Base-by-base conservation (phyloP, 37 sponge, comb jelly and placozoan species). In the Aphrocallistes beatrix region DNA sequence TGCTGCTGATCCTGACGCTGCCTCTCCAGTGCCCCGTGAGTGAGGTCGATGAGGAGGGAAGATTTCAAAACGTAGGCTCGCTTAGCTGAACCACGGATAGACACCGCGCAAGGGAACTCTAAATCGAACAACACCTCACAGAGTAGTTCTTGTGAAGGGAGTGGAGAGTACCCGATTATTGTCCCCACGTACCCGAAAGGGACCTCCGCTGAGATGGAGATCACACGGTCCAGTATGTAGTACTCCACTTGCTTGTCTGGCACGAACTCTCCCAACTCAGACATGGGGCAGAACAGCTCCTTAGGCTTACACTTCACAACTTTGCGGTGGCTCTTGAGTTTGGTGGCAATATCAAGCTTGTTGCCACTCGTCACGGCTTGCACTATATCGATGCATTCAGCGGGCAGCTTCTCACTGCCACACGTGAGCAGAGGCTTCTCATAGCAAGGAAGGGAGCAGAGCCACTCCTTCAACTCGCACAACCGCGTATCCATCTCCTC, bases 51-150 rank as follows among this genome's bases (percentile, higher is more conserved):
- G 39, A 96, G 89, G 32, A 90, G 89, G 37, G 88, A 89, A 38
- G 94, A 50, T 0, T 87, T 88, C 48, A 94, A 85, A 9, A 85
- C 85, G 84, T 96, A 94, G 37, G 89, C 95, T 82, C 90, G 81
- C 48, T 88, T 88, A 38, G 88, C 51, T 23, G 89, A 86, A 60
- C 90, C 89, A 1, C 91, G 84, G 1, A 90, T 38, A 13, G 90
- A 39, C 38, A 92, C 60, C 16, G 93, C 93, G 1, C 94, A 94
- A 83, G 91, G 92, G 83, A 97, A 97, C 82, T 91, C 88, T 75
- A 93, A 91, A 85, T 97, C 98, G 82, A 91, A 97, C 0, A 97
- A 42, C 1, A 97, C 89, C 51, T 94, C 94, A 81, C 90, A 94
- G 25, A 90, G 75, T 0, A 25, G 39, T 34, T 38, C 47, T 25